These are phyloP conservation scores for Diadema setosum DNA, from an alignment of 35 echinoderm and acorn worm species.

Conservation along the genomic window DNA sequence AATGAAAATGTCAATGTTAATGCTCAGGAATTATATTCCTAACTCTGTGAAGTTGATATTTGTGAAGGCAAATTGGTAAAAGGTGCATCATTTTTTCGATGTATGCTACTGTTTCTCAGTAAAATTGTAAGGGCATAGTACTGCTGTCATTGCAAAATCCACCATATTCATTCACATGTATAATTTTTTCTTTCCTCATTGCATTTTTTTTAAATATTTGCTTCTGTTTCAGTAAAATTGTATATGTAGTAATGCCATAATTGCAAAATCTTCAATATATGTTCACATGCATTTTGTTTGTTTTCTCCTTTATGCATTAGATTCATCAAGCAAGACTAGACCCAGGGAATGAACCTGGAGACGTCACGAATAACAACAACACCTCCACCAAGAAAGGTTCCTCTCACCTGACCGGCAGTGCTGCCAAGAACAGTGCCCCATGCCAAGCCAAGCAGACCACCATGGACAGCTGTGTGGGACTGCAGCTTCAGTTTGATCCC, in stretches of 20 bases:
- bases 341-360: not conserved
- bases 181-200: not conserved
- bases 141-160: no score
- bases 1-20: no score
- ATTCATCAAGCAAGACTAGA: conserved; percentile 6
- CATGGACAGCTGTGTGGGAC: conserved; percentile 19
- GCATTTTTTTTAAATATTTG: not conserved
- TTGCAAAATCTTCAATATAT: not conserved
- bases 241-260: not conserved
- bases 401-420: not conserved
- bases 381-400: not conserved
- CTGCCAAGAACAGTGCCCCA: not conserved
- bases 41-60: no score
- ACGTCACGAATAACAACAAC: conserved; percentile 6
- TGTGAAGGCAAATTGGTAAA: no score
- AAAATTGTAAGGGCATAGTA: no score
- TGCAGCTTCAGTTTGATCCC: conserved; percentile 14
- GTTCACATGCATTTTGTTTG: not conserved
- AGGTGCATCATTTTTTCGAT: no score
- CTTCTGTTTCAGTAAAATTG: not conserved
- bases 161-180: not conserved
- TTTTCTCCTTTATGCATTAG: conserved; percentile 5
- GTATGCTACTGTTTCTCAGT: no score
- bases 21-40: no score
- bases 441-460: not conserved